Base-by-base conservation (phyloP, 1,140 invertebrate species). In the Macrosteles quadrilineatus region DNA sequence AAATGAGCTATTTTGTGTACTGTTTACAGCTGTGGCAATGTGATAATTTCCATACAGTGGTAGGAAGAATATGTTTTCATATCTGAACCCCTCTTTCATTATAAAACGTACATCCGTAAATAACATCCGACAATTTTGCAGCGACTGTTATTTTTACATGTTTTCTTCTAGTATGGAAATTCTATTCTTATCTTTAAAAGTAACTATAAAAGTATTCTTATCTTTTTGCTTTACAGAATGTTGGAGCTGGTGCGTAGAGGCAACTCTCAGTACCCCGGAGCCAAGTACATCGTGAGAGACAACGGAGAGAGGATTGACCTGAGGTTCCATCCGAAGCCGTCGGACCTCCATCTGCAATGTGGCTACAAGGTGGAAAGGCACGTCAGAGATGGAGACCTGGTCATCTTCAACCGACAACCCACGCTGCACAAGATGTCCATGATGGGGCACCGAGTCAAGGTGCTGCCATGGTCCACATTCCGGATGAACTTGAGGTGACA, bases 391-490 rank as follows among this genome's bases (percentile, higher is more conserved):
- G 97, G 98, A 71, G 98, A 99, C 84, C 86, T 98, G 45, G 95
- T 99, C 31, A 97, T 99, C 73, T 99, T 99, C 85, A 99, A 99
- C 84, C 91, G 98, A 71, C 98, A 99, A 77, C 98, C 98, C 0
- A 99, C 98, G 1, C 86, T 99, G 0, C 98, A 99, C 81, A 99
- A 99, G 85, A 99, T 99, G 98, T 96, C 93, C 91, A 99, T 99
- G 98, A 99, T 99, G 98, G 98, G 98, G 74, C 98, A 99, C 82
- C 90, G 95, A 78, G 97, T 98, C 0, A 98, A 98, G 82, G 94
- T 99, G 3, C 80, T 99, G 53, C 96, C 97, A 0, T 98, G 97
- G 97, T 98, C 96, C 50, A 99, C 97, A 73, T 99, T 99, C 80
- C 90, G 97, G 68, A 93, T 99, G 89, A 95, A 95, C 82, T 81